These are phyloP conservation scores for Pomatorhinus ruficollis DNA, from an alignment of 2,113 vertebrate genomes.

Conservation along the genomic window DNA sequence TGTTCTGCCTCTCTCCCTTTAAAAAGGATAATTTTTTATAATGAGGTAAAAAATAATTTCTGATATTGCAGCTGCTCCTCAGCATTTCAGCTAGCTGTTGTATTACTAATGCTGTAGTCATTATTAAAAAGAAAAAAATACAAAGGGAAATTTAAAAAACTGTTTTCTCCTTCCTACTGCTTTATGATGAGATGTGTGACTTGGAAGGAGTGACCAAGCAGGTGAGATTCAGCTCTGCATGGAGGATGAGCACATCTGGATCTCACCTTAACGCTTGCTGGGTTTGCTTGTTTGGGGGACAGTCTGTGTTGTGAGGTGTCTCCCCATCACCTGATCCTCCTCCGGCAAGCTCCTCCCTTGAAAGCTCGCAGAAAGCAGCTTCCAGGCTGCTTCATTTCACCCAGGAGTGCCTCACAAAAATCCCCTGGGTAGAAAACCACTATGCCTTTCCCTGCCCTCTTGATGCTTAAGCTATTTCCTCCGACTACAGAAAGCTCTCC, in stretches of 20 bases:
- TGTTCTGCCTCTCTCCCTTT: not conserved
- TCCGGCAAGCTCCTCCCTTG: rapidly evolving
- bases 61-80: not conserved
- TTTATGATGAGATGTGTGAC: rapidly evolving
- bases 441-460: not conserved
- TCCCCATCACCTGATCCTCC: not conserved
- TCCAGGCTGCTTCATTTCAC: not conserved
- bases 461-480: not conserved
- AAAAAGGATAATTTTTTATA: not conserved
- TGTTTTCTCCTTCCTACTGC: not conserved
- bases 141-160: not conserved
- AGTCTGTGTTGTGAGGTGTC: not conserved
- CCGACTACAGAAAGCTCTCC: not conserved
- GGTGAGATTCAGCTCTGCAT: not conserved
- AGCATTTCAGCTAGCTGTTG: not conserved
- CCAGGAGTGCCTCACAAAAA: not conserved
- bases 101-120: not conserved
- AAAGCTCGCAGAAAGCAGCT: not conserved
- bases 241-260: not conserved
- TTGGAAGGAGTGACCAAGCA: rapidly evolving
- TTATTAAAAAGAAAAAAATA: not conserved
- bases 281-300: not conserved
- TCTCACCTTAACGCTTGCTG: not conserved
- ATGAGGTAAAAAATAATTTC: constrained; percentile 23
- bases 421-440: not conserved